Percentiles rank a stretch among this genome's conserved stretches.
Conservation (phyloP, 1,140 invertebrate genomes). For the Hirudo medicinalis region DNA sequence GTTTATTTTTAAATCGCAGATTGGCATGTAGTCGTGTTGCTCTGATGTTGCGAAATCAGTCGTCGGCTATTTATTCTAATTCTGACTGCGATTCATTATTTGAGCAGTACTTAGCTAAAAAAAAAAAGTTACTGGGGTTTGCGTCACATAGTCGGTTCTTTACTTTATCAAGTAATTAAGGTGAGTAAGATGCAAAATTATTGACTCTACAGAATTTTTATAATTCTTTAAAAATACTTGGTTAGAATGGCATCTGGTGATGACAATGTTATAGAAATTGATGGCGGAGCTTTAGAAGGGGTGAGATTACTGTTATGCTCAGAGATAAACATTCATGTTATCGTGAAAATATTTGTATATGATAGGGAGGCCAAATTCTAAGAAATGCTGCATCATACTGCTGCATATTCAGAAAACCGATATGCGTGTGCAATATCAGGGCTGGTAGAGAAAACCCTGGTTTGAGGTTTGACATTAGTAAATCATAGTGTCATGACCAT, state of each 20-base stretch:
- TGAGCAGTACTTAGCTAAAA: no score
- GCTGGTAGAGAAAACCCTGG: conserved; percentile 64
- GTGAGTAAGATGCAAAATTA: no score
- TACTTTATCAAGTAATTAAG: no score
- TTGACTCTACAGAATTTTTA: no score
- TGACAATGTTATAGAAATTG: neutral
- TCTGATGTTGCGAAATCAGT: no score
- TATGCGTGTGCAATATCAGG: conserved; percentile 65
- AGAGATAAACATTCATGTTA: neutral
- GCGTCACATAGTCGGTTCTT: no score
- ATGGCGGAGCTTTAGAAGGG: conserved; percentile 9
- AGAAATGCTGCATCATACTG: conserved; percentile 64
- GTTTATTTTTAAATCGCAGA: no score
- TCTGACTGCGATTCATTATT: no score
- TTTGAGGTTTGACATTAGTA: conserved; percentile 45
- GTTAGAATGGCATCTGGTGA: conserved; percentile 1
- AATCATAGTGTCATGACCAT: neutral
- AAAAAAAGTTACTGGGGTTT: no score
- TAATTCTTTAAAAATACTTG: no score
- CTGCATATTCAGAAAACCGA: conserved; percentile 55
- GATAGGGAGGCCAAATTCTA: conserved; percentile 73
- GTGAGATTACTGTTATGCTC: neutral
- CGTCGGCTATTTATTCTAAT: no score
- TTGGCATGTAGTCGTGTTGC: no score
- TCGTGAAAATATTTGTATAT: neutral